Percentiles rank a stretch among this genome's conserved stretches.
These are phyloP conservation scores for Coptotermes formosanus DNA, from an alignment of 1,140 invertebrate species.

Conservation along the genomic window DNA sequence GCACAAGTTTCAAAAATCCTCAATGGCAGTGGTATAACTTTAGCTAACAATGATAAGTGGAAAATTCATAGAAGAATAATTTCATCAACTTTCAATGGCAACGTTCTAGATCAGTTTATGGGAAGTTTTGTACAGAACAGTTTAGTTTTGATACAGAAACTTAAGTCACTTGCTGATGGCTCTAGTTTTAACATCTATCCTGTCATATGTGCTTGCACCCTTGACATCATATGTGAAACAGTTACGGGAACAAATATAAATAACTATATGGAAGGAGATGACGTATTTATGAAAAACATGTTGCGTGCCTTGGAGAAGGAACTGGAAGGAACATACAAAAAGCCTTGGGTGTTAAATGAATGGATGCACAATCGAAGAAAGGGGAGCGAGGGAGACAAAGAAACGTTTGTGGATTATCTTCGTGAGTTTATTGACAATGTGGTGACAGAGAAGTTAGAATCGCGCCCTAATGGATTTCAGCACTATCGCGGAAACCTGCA, in stretches of 20 bases:
- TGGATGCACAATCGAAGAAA: not conserved
- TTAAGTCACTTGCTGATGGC: not conserved
- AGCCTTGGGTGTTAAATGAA: not conserved
- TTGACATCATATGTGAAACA: not conserved
- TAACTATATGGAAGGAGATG: not conserved
- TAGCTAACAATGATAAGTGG: not conserved
- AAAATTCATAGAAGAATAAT: not conserved
- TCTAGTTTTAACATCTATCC: not conserved
- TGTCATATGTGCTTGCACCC: not conserved
- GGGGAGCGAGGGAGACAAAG: not conserved
- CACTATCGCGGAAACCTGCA: not conserved
- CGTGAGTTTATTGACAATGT: not conserved
- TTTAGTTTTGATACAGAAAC: not conserved
- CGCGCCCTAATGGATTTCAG: too few species aligned
- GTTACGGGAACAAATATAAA: not conserved
- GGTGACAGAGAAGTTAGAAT: not conserved
- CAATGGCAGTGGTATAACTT: not conserved
- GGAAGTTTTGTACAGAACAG: not conserved
- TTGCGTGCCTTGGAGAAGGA: not conserved
- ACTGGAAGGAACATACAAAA: not conserved
- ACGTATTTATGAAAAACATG: not conserved
- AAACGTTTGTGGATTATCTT: not conserved
- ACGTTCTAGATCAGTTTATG: slow-evolving; percentile 1
- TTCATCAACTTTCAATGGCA: not conserved
- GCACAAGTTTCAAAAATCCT: not conserved